Base-by-base conservation (phyloP, 1,140 invertebrate genomes). In the Orius insidiosus region DNA sequence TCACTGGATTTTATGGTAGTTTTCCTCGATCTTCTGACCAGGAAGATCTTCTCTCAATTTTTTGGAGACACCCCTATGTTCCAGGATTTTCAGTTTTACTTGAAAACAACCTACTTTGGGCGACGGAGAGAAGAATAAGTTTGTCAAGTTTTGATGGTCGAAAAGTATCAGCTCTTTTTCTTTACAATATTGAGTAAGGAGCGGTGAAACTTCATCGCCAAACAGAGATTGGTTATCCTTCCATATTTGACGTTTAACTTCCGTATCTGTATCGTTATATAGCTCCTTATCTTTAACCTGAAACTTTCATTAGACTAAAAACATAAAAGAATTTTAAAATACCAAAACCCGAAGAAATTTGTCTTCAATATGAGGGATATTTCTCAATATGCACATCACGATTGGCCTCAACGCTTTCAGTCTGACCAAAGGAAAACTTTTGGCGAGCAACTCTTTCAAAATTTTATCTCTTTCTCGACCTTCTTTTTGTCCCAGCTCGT, bases 171-270 rank as follows among this genome's bases (percentile, higher is more conserved):
- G 81, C 58, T 93, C 88, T 61, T 93, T 93, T 61, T 93, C 87
- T 57, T 82, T 78, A 24, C 95, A 92, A 54, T 95, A 96, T 59
- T 85, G 81, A 55, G 80, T 89, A 13, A 98, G 70, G 24, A 96
- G 64, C 5, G 93, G 92, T 7, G 89, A 94, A 0, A 96, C 90
- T 74, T 97, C 90, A 66, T 96, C 92, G 14, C 90, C 92, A 70
- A 96, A 96, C 32, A 96, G 63, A 24, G 85, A 85, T 61, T 96
- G 92, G 65, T 96, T 94, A 55, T 96, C 88, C 59, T 92, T 87
- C 93, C 93, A 98, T 46, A 98, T 96, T 60, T 97, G 92, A 39
- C 92, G 67, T 64, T 97, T 97, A 0, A 97, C 90, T 68, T 95
- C 89, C 2, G 89, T 93, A 55, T 95, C 86, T 14, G 89, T 92